Evolutionary conservation across 2,113 vertebrate genomes (phyloP).

Genomic region (Lucifuga dentata): DNA sequence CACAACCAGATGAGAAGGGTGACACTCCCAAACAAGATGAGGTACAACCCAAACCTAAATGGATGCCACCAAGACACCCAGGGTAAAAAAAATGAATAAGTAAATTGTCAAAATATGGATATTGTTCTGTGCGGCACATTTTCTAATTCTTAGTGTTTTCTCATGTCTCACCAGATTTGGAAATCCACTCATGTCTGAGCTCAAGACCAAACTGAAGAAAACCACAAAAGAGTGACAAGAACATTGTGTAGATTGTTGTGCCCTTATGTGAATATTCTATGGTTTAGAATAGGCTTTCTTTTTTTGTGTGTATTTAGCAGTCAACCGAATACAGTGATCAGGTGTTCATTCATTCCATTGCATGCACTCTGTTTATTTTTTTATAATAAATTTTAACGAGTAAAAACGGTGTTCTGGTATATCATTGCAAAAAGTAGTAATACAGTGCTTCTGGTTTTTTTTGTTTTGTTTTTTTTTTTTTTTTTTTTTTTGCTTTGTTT

Average conservation of each 20-base stretch:
- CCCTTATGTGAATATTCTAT: slow-evolving; percentile 18
- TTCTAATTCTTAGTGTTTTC: slow-evolving; percentile 3
- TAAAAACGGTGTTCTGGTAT: not conserved
- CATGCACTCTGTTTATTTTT: not conserved
- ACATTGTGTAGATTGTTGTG: not conserved
- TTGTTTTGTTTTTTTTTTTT: no score
- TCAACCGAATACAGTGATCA: not conserved
- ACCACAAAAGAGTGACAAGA: slow-evolving; percentile 66
- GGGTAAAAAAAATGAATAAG: slow-evolving; percentile 62
- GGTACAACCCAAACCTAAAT: slow-evolving; percentile 66
- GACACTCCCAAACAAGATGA: slow-evolving; percentile 50
- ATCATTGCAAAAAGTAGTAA: not conserved
- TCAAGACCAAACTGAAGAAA: slow-evolving; percentile 83
- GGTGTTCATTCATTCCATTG: not conserved
- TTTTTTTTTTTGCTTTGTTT: no score
- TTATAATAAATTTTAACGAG: slow-evolving; percentile 50
- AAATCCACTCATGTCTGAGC: slow-evolving; percentile 81
- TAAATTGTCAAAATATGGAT: accelerated
- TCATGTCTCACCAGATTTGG: slow-evolving; percentile 73
- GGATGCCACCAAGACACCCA: slow-evolving; percentile 76
- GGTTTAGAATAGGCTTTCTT: slow-evolving; percentile 18
- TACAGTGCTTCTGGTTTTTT: not conserved
- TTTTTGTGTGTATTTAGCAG: slow-evolving; percentile 25
- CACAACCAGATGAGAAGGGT: slow-evolving; percentile 37
- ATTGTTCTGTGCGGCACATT: not conserved